Evolutionary conservation across 2,113 vertebrate species (phyloP).

Genomic region (Myxocyprinus asiaticus): DNA sequence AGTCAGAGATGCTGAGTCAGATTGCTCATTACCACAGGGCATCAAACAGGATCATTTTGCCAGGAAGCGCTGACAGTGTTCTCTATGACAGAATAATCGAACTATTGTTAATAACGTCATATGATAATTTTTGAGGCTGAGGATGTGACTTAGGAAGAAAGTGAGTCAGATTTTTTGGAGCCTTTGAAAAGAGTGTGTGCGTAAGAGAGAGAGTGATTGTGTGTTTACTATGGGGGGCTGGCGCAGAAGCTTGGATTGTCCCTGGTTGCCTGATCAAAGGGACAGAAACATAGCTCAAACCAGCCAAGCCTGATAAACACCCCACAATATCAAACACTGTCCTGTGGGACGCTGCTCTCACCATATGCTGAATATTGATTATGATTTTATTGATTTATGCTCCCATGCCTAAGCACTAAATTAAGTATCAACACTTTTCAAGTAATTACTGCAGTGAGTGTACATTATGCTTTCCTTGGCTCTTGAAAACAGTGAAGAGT

Average conservation of each 20-base stretch:
- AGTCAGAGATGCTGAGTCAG: slow-evolving; percentile 37
- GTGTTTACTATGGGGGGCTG: not conserved
- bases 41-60: not conserved
- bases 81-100: slow-evolving; percentile 41
- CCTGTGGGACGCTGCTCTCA: not conserved
- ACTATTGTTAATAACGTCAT: slow-evolving; percentile 52
- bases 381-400: slow-evolving; percentile 44
- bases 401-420: slow-evolving; percentile 17
- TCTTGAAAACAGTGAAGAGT: not conserved
- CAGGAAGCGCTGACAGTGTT: slow-evolving; percentile 41
- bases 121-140: not conserved
- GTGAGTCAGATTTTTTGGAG: slow-evolving; percentile 56
- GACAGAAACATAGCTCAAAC: slow-evolving; percentile 32
- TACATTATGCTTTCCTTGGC: slow-evolving; percentile 10
- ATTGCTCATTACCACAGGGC: slow-evolving; percentile 49
- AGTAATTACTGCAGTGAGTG: slow-evolving; percentile 30
- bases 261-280: slow-evolving; percentile 46
- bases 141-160: not conserved
- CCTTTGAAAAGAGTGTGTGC: not conserved
- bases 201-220: slow-evolving; percentile 2
- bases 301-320: slow-evolving; percentile 30
- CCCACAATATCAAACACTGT: slow-evolving; percentile 2
- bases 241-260: slow-evolving; percentile 31
- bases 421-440: slow-evolving; percentile 21
- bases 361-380: slow-evolving; percentile 51